These are phyloP conservation scores for Heliconius erato DNA, from an alignment of 2,888 invertebrate genomes.

Conservation along the genomic window DNA sequence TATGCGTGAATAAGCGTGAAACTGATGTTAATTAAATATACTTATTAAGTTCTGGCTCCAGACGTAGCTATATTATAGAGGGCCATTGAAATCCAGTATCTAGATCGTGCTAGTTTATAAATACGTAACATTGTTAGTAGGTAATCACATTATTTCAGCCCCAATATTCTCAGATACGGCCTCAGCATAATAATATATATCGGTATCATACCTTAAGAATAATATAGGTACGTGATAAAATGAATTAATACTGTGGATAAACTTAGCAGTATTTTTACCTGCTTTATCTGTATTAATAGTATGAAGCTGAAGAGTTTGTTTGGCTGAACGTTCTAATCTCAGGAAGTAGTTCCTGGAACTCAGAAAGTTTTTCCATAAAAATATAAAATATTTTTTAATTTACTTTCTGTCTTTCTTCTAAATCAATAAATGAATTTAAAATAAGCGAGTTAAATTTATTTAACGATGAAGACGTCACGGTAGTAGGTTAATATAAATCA, in stretches of 20 bases:
- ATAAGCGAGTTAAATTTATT: too few species aligned
- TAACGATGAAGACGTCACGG: too few species aligned
- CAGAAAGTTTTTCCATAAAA: too few species aligned
- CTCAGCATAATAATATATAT: slow-evolving; percentile 32
- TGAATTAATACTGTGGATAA: neutral
- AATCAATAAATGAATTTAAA: too few species aligned
- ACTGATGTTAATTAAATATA: too few species aligned
- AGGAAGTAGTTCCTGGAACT: too few species aligned
- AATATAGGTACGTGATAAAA: slow-evolving; percentile 4
- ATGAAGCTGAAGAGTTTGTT: neutral
- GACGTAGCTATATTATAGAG: too few species aligned
- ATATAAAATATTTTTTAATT: too few species aligned
- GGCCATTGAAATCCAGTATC: neutral
- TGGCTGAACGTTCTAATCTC: neutral
- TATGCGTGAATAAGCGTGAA: too few species aligned
- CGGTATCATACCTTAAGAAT: slow-evolving; percentile 8
- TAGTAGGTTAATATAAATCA: too few species aligned
- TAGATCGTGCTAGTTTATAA: slow-evolving; percentile 3
- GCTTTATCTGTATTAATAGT: neutral
- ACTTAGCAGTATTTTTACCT: neutral
- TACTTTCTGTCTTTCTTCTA: too few species aligned
- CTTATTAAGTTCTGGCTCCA: too few species aligned
- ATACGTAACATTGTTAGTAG: slow-evolving; percentile 21
- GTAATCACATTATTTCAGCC: slow-evolving; percentile 29
- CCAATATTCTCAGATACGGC: slow-evolving; percentile 21